A percentile compares a stretch with the other conserved stretches of the same genome.
Conservation (phyloP, 2,797 vertebrate species). For the Leucoraja ocellata region DNA sequence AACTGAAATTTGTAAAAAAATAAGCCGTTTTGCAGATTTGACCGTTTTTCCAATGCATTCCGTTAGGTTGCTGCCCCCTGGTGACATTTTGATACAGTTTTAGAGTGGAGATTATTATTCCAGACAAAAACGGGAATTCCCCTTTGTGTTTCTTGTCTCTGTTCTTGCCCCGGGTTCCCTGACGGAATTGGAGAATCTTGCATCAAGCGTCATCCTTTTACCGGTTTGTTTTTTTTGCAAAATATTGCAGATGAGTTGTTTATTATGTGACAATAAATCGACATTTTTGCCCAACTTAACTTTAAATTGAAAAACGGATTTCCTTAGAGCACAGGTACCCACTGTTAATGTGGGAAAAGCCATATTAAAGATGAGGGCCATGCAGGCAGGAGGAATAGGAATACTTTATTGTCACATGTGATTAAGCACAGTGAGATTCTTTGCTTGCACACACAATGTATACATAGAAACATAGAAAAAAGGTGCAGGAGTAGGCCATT, state of each 20-base stretch:
- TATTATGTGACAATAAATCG: not conserved
- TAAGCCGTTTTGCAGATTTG: not conserved
- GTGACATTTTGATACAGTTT: not conserved
- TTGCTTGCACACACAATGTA: no score
- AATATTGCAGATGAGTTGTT: not conserved
- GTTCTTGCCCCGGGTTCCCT: not conserved
- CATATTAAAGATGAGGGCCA: no score
- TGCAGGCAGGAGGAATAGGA: no score
- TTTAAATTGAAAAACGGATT: no score
- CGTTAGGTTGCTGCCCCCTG: not conserved
- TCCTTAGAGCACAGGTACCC: no score
- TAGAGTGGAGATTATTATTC: not conserved
- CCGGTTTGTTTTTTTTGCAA: not conserved
- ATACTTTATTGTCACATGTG: no score
- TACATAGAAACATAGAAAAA: no score
- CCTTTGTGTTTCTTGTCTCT: not conserved
- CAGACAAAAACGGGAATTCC: not conserved
- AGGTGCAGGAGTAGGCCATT: no score
- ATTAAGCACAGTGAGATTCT: no score
- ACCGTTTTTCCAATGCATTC: no score
- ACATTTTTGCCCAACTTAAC: not conserved
- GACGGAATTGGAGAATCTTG: not conserved
- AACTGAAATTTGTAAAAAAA: not conserved
- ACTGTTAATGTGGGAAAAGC: no score
- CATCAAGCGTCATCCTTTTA: not conserved